Base-by-base conservation (phyloP, 2,113 vertebrate genomes). In the Chrysemys picta region DNA sequence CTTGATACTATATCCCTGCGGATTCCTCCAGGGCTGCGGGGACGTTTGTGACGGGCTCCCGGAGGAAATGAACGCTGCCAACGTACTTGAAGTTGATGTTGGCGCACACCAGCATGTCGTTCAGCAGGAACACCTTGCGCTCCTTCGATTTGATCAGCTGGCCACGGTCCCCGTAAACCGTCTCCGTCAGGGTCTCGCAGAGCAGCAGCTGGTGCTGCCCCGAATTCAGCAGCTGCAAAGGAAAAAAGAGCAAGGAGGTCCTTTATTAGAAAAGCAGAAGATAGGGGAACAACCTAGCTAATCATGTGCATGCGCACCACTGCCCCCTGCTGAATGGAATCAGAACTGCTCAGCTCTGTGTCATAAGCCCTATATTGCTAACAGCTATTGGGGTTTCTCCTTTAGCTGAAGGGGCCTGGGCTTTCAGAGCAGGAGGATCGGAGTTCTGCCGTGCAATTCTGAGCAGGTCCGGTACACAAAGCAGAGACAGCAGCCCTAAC, bases 141-240 rank as follows among this genome's bases (percentile, higher is more conserved):
- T 99, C 99, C 98, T 99, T 99, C 27, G 99, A 99, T 96, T 99
- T 99, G 96, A 99, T 98, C 89, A 99, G 98, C 97, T 99, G 99
- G 52, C 99, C 99, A 0, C 99, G 98, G 76, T 99, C 99, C 0
- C 99, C 99, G 0, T 99, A 99, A 80, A 99, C 99, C 0, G 98
- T 99, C 98, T 99, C 99, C 0, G 98, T 99, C 93, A 99, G 97
- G 0, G 99, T 99, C 97, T 99, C 99, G 1, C 98, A 99, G 35
- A 99, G 98, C 59, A 99, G 98, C 80, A 99, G 98, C 96, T 99
- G 99, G 88, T 98, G 98, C 98, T 99, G 99, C 91, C 99, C 99
- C 0, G 98, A 98, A 94, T 98, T 99, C 98, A 99, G 96, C 90
- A 98, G 97, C 99, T 99, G 97, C 5, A 13, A n/a, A 90, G 82